Conservation (phyloP, 2,113 vertebrate genomes). For the Brachirus orientalis region DNA sequence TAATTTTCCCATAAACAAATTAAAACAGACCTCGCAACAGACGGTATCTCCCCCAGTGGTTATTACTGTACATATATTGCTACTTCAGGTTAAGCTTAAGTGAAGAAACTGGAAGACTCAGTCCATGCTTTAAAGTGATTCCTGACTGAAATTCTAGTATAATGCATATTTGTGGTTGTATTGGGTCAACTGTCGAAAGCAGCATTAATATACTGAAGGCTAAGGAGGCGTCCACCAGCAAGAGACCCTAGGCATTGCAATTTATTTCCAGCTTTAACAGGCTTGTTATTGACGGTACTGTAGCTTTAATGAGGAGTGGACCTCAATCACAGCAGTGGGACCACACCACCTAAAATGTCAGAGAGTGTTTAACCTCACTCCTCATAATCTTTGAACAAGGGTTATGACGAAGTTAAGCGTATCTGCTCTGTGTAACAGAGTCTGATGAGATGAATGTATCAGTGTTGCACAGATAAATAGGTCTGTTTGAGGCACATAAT, state of each 20-base stretch:
- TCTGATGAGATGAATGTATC: slow-evolving; percentile 6
- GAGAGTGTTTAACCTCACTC: slow-evolving; percentile 23
- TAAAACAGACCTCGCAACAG: no score
- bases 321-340: not conserved
- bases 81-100: no score
- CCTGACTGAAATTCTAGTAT: not conserved
- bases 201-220: slow-evolving; percentile 15
- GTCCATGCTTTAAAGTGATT: not conserved
- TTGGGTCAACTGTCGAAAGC: no score
- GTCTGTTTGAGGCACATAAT: slow-evolving; percentile 47
- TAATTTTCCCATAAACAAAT: no score
- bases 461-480: slow-evolving; percentile 30
- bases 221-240: not conserved
- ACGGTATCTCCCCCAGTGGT: no score
- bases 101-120: no score
- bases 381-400: slow-evolving; percentile 12
- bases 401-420: not conserved
- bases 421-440: slow-evolving; percentile 25
- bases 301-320: not conserved
- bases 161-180: slow-evolving; percentile 5
- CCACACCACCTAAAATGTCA: not conserved
- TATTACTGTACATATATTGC: no score
- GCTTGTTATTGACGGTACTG: not conserved
- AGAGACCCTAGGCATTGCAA: not conserved
- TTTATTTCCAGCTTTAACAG: slow-evolving; percentile 12